Evolutionary conservation across 2,888 invertebrate species (phyloP).

Genomic region (Cremastinae sp.): DNA sequence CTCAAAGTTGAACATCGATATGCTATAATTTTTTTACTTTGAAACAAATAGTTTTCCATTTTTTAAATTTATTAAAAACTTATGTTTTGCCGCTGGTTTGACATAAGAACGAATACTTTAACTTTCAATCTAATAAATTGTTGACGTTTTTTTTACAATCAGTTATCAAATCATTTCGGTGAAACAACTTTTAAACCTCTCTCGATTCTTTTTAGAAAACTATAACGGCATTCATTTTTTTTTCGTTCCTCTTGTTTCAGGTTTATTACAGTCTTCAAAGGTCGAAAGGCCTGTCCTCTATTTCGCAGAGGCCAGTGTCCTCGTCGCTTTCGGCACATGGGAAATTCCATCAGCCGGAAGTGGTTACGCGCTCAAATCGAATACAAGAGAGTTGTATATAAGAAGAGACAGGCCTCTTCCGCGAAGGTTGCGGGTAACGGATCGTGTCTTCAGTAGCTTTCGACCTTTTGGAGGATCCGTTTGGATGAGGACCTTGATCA

Average conservation of each 20-base stretch:
- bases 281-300: conserved; percentile 85
- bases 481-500: conserved; percentile 23
- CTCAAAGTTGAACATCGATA: too few relatives aligned
- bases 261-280: conserved; percentile 90
- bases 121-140: too few relatives aligned
- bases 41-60: too few relatives aligned
- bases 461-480: conserved; percentile 31
- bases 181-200: too few relatives aligned
- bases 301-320: conserved; percentile 84
- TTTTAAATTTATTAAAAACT: too few relatives aligned
- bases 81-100: too few relatives aligned
- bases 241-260: conserved; percentile 81
- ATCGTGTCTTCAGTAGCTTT: conserved; percentile 18
- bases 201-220: neutral
- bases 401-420: conserved; percentile 69
- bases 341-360: conserved; percentile 87
- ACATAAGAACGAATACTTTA: too few relatives aligned
- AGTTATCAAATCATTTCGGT: too few relatives aligned
- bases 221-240: conserved; percentile 6
- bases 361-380: conserved; percentile 92
- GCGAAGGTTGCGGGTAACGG: conserved; percentile 24
- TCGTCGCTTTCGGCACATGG: conserved; percentile 90
- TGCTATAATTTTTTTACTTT: too few relatives aligned
- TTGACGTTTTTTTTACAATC: too few relatives aligned
- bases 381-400: conserved; percentile 96